Evolutionary conservation across 2,888 invertebrate genomes (phyloP).

Genomic region (Spicauda simplicius): DNA sequence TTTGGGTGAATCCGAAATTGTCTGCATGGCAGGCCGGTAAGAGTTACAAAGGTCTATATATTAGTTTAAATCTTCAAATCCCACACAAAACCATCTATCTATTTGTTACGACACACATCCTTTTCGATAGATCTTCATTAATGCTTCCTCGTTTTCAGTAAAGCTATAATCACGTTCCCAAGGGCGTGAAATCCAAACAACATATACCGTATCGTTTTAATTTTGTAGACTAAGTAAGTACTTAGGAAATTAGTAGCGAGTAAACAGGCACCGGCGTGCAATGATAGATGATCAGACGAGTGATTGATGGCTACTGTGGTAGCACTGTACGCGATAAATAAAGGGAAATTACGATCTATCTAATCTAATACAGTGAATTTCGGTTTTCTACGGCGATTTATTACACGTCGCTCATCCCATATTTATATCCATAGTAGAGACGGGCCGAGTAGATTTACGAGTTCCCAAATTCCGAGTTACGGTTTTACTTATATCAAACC

Average conservation of each 20-base stretch:
- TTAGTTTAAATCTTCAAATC: too few species aligned
- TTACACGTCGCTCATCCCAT: neutral
- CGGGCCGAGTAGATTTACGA: too few species aligned
- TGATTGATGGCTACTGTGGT: slow-evolving; percentile 7
- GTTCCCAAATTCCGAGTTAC: too few species aligned
- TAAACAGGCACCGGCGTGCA: neutral
- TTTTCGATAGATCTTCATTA: too few species aligned
- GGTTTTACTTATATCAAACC: too few species aligned
- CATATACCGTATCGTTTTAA: neutral
- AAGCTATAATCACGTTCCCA: neutral
- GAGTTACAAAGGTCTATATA: too few species aligned
- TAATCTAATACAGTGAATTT: slow-evolving; percentile 7
- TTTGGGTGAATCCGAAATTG: too few species aligned
- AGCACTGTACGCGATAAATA: neutral
- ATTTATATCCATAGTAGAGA: neutral
- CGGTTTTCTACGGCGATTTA: slow-evolving; percentile 6
- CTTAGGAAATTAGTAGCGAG: neutral
- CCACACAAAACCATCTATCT: too few species aligned
- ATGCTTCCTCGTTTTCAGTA: neutral
- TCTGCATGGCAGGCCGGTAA: too few species aligned
- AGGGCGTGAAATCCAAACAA: neutral
- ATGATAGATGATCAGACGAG: slow-evolving; percentile 3
- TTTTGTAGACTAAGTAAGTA: slow-evolving; percentile 2
- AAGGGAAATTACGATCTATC: slow-evolving; percentile 1
- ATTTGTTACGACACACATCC: too few species aligned